These are phyloP conservation scores for Brenthis ino DNA, from an alignment of 2,888 invertebrate species.

Conservation along the genomic window DNA sequence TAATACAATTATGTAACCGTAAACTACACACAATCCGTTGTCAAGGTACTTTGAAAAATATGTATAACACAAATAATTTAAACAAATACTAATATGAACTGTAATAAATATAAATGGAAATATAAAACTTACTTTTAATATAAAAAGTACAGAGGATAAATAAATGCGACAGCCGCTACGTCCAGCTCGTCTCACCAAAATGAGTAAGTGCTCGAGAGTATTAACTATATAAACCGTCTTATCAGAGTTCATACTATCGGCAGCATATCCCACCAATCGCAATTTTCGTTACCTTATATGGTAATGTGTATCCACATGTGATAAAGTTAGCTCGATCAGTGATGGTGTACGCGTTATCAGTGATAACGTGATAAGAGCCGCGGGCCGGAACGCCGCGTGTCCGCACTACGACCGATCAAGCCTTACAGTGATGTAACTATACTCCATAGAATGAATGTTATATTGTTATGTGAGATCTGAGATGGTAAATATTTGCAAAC, in stretches of 20 bases:
- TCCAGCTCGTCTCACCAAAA: slow-evolving; percentile 68
- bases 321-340: slow-evolving; percentile 63
- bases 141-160: slow-evolving; percentile 59
- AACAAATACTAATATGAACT: slow-evolving; percentile 16
- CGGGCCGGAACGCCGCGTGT: slow-evolving; percentile 27
- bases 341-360: slow-evolving; percentile 43
- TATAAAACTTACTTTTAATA: slow-evolving; percentile 68
- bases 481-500: slow-evolving; percentile 6
- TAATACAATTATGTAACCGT: slow-evolving; percentile 32
- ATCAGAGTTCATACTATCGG: slow-evolving; percentile 79
- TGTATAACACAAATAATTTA: slow-evolving; percentile 20
- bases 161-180: slow-evolving; percentile 66
- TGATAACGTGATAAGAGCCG: slow-evolving; percentile 40
- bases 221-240: slow-evolving; percentile 80
- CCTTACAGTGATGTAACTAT: slow-evolving; percentile 29
- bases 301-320: slow-evolving; percentile 76
- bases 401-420: slow-evolving; percentile 24
- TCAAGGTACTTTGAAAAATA: slow-evolving; percentile 12
- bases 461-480: slow-evolving; percentile 1
- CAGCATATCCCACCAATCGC: slow-evolving; percentile 84
- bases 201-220: slow-evolving; percentile 73
- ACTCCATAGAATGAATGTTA: slow-evolving; percentile 1
- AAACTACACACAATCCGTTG: slow-evolving; percentile 17
- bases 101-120: slow-evolving; percentile 25
- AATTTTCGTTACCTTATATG: slow-evolving; percentile 90